Base-by-base conservation (phyloP, 92 coral and sea anemone genomes). In the Zoanthus sansibaricus region DNA sequence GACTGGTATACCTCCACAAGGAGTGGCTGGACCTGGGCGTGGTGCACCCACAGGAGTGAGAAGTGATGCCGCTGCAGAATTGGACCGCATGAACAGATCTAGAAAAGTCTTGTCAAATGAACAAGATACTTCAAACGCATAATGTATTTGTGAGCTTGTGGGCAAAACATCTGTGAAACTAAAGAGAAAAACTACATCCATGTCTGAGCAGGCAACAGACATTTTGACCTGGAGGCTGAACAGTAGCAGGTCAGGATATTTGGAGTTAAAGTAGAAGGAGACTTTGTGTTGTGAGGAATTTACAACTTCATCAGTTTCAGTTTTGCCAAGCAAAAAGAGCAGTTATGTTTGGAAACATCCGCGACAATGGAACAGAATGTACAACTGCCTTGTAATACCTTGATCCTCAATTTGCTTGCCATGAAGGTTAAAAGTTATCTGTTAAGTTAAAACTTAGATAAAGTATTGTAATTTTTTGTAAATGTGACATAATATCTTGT, bases 1-100 rank as follows among this genome's bases (percentile, higher is more conserved):
- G 85, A 92, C 97, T 14, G 95, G 89, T 46, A 88, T 91, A 32
- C 72, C 82, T 51, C 88, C 91, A 8, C 45, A 74, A 1, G 74
- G 74, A 1, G 93, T 93, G 58, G 90, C 88, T 4, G 82, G 86
- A 18, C 84, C 69, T 86, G 92, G 98, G 61, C 86, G 92, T 20
- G 94, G 90, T 33, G 78, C 83, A 15, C 89, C 91, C 44, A 84
- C 96, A 17, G 90, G 94, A 14, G 99, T 88, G 7, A 90, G 99
- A 20, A 94, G 93, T 62, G 99, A 97, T 82, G 99, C 99, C 6
- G 98, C 96, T 46, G 99, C 99, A 11, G 99, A 97, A 77, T 86
- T 97, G 72, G 98, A 95, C 66, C 98, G 98, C 68, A 97, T 97
- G 99, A 97, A 93, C 80, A 83, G 98, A 88, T 92, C 95, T 21